Evolutionary conservation across 2,797 vertebrate species (phyloP), one percentile per base, ranked within the genome.

Genomic region (Sylvilagus floridanus): DNA sequence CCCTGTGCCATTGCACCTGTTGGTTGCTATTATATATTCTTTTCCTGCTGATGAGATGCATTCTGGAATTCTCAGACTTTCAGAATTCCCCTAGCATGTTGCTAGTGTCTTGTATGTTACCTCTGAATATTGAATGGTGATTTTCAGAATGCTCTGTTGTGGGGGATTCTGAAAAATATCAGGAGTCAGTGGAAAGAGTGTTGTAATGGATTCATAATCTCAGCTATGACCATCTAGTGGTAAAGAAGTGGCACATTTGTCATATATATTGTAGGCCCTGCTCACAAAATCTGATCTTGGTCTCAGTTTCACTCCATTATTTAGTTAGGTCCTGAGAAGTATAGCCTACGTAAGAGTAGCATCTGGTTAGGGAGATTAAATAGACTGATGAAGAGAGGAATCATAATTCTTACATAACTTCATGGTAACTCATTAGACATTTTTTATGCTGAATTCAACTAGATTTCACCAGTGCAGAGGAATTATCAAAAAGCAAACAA

Each of bases 401-500:
- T 14, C 7, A 60, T 78, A 73, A 30, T 91, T 82, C 28, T 87
- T 13, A 84, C 11, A 22, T 26, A 50, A 0, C 16, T 84, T 96
- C n/a, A 17, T 12, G 22, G 22, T n/a, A 69, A 24, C 11, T 83
- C 69, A 82, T 62, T 76, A 21, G 26, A 22, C 87, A 32, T 4
- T 35, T 12, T 19, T 85, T 63, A 89, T n/a, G 22, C 9, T 69
- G 69, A 84, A 93, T 71, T 32, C 65, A 91, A 84, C 26, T 14
- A 91, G 24, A 10, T 75, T 91, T 92, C 42, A 82, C 19, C 16
- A 52, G 32, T 88, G 30, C 26, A 88, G 71, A 90, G 50, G 91
- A 85, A n/a, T 21, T 60, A 84, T 42, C 6, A 77, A 66, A 42
- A 85, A 37, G 30, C 63, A 89, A 85, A 54, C 42, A 84, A 24